Base-by-base conservation (phyloP, 2,113 vertebrate genomes). In the Rhabdomys dilectus region DNA sequence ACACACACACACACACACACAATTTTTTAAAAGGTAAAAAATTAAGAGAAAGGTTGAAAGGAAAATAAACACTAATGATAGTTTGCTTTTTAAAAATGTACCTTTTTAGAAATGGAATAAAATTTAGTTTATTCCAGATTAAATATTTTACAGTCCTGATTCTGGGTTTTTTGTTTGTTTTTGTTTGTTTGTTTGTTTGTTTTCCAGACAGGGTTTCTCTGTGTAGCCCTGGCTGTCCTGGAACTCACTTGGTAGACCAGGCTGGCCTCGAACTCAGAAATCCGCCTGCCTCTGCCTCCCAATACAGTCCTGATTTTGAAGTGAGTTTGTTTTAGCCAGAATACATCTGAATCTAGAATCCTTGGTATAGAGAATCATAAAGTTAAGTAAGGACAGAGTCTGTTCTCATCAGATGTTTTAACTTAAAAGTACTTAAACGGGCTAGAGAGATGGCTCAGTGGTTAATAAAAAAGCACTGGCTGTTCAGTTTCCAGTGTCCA, bases 331-430 rank as follows among this genome's bases (percentile, higher is more conserved):
- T 62, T 62, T 29, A 62, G 15, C 24, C n/a, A 93, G 15, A 70
- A 45, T 51, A 48, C 60, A 62, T 64, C n/a, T 77, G 10, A 95
- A 16, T 62, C 13, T 17, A 53, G 51, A 73, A 60, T 9, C 7
- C 60, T 31, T 9, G 34, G 36, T 95, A 11, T 88, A 80, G 36
- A 64, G 39, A 88, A 42, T 82, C 21, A 64, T 89, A 11, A 75
- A 19, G 19, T 68, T 95, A 60, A 77, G 8, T 84, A 34, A 53
- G 31, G 3, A 22, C 24, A 48, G 19, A 21, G 4, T 62, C 39
- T 31, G 15, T 96, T 26, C 39, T 84, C 51, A n/a, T 64, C 8
- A 80, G 39, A 39, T 94, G 24, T 42, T 95, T 97, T 90, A 78
- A 36, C 17, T 78, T 89, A 36, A 58, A 80, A 94, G 62, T 42